Base-by-base conservation (phyloP, 1,140 invertebrate genomes). In the Hetaerina americana region DNA sequence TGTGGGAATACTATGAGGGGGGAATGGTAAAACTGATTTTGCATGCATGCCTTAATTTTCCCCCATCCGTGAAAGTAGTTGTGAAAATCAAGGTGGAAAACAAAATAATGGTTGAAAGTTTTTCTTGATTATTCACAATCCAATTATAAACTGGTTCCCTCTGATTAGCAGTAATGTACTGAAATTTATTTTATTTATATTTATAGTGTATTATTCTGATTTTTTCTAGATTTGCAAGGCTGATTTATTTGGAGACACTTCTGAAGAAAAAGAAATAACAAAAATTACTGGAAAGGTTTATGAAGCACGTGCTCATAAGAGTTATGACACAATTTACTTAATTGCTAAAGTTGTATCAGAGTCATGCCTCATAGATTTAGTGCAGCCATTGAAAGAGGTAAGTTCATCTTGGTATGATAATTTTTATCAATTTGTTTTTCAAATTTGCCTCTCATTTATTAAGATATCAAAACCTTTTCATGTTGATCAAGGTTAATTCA, bases 211-310 rank as follows among this genome's bases (percentile, higher is more conserved):
- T 66, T 75, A 66, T 70, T 66, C 25, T 72, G 73, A 71, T 28
- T 68, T 71, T 72, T 77, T 79, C 40, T 74, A 90, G 85, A 81
- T 92, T 12, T 95, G 92, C 73, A 88, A 90, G 68, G 87, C 92
- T 72, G 96, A 98, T 82, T 81, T 97, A 15, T 97, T 97, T 81
- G 94, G 94, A 0, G 83, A 88, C 49, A 84, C 91, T 0, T 88
- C 90, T 0, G 95, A 97, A 80, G 96, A 98, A 80, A 98, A 98
- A 81, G 92, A 96, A 81, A 87, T 97, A 0, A 85, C 86, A 0
- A 91, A 92, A 75, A 90, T 97, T 29, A 87, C 88, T 6, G 86
- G 85, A 24, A 95, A 95, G 80, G 86, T 88, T 5, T 86, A 88
- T 0, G 92, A 94, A 83, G 91, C 92, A 0, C 90, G 89, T 78